Base-by-base conservation (phyloP, 2,888 invertebrate genomes). In the Disparrhopalites patrizii region DNA sequence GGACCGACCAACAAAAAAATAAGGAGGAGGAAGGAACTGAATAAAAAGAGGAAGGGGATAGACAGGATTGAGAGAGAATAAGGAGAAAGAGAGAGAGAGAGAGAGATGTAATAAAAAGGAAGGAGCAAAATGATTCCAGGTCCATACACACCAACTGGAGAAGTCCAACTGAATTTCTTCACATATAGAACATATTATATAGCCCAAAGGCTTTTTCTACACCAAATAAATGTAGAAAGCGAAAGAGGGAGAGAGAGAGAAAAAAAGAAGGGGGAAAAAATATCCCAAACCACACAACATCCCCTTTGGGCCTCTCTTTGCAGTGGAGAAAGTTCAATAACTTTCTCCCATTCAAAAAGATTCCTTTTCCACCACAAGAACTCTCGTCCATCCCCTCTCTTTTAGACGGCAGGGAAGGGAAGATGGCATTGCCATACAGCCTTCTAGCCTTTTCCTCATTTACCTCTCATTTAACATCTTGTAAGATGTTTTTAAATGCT, bases 31-130 rank as follows among this genome's bases (percentile, higher is more conserved):
- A n/a, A n/a, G n/a, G n/a, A n/a, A n/a, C n/a, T n/a, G n/a, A n/a
- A n/a, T n/a, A n/a, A n/a, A n/a, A n/a, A n/a, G n/a, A n/a, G n/a
- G n/a, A n/a, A n/a, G n/a, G n/a, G n/a, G n/a, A n/a, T n/a, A n/a
- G 43, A 25, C 40, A 40, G 15, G 54, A 30, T 43, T 36, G 27
- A n/a, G 7, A 25, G 3, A 33, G 51, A 8, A 27, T 28, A 63
- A 47, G 50, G 38, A 55, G 31, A 62, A n/a, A 61, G 40, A 47
- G 36, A 47, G 43, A 56, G 47, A 28, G 31, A 23, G 38, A 38
- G 38, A 54, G 40, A 38, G 33, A n/a, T 54, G 30, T 54, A 36
- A 36, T 36, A 36, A n/a, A n/a, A n/a, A n/a, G n/a, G n/a, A n/a
- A n/a, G n/a, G n/a, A n/a, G n/a, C n/a, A n/a, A n/a, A n/a, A n/a